A percentile compares a stretch with the other conserved stretches of the same genome.
Evolutionary conservation across 1,140 invertebrate genomes (phyloP).

Genomic region (Ceratina australensis): DNA sequence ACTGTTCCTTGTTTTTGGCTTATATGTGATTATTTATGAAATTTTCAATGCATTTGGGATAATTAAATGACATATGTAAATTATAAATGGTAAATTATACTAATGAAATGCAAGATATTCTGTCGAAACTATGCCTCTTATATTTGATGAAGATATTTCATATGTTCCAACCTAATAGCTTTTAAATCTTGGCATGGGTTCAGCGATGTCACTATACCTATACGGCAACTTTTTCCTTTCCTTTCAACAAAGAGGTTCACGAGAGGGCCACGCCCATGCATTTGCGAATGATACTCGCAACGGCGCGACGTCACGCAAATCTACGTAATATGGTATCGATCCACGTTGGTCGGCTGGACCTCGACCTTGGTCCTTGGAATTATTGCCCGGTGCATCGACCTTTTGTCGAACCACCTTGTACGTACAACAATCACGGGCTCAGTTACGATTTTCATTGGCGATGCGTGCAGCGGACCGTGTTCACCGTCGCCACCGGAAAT

Average conservation of each 20-base stretch:
- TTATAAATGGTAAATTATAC: too few species aligned
- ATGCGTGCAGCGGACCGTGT: neutral
- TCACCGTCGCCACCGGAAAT: neutral
- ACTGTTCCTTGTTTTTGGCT: too few species aligned
- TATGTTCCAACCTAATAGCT: too few species aligned
- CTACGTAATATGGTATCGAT: slow-evolving; percentile 65
- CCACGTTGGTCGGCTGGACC: slow-evolving; percentile 63
- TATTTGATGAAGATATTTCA: too few species aligned
- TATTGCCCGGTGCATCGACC: slow-evolving; percentile 47
- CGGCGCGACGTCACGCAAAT: slow-evolving; percentile 41
- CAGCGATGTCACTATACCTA: too few species aligned
- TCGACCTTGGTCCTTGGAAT: slow-evolving; percentile 75
- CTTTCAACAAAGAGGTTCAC: too few species aligned
- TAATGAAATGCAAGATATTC: too few species aligned
- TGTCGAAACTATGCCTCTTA: too few species aligned
- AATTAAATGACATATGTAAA: neutral
- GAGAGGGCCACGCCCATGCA: slow-evolving; percentile 53
- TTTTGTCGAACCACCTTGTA: slow-evolving; percentile 50
- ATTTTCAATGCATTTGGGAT: too few species aligned
- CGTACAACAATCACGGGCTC: neutral
- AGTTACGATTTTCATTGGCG: neutral
- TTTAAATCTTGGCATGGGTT: too few species aligned
- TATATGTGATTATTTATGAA: too few species aligned
- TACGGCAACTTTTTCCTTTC: too few species aligned
- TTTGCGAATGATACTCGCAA: slow-evolving; percentile 25